Evolutionary conservation across 2,888 invertebrate genomes (phyloP), one percentile per base, ranked within the genome.

Genomic region (Villa cingulata): DNA sequence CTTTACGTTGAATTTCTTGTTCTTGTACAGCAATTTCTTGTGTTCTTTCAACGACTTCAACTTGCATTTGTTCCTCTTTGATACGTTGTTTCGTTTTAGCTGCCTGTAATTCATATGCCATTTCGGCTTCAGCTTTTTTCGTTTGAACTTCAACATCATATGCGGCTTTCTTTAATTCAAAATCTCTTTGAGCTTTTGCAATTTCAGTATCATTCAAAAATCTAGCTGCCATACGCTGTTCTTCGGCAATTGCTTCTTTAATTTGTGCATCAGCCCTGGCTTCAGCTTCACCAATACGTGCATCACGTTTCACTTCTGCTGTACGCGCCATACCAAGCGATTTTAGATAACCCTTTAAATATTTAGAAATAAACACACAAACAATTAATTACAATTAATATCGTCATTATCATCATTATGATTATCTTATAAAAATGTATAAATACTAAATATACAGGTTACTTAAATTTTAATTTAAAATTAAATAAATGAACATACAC

Each of bases 101-200:
- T 2, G 91, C 91, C 76, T 94, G 91, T 48, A 94, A 68, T 60
- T 90, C 89, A 64, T 86, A 91, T 1, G 92, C 91, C 80, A 92
- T 79, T 66, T 92, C 91, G 12, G 91, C 91, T 72, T 92, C 91
- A 41, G 92, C 92, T 55, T 68, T 70, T 55, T 68, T 86, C 10
- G 94, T 92, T 68, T 94, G 90, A 38, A 97, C 94, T 75, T 96
- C 96, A 55, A 89, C 86, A 65, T 97, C 96, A 65, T 96, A 97
- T 3, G 88, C 86, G 9, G 96, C 95, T 67, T 97, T 95, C 66
- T 97, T 95, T 53, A 96, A 72, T 70, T 96, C 94, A 66, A 94
- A 97, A 70, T 97, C 95, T 53, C 96, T 75, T 64, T 92, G 88
- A 0, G 96, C 91, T 68, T 96, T 94, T 2, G 96, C 94, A 50